phyloP scores from a whole-genome alignment of 2,113 vertebrate species.

The Salminus brasiliensis region DNA sequence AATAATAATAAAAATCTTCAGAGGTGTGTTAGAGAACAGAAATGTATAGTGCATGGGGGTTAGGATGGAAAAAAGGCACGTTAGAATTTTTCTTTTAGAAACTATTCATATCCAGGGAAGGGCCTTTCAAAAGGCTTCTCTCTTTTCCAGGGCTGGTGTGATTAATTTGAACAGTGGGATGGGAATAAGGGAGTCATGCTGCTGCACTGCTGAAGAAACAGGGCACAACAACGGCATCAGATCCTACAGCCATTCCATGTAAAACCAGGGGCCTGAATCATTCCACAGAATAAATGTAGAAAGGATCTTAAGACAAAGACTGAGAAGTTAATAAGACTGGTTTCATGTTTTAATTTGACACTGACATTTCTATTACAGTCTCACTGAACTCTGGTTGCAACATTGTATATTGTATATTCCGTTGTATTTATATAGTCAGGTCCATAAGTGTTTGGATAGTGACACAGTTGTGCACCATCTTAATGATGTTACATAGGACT shows the following conservation, averaged over 20 bases:
- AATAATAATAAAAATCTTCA: slow-evolving; percentile 1
- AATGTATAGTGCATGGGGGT: not conserved
- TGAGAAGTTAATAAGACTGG: too few species aligned
- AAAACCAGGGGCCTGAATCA: not conserved
- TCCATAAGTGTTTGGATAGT: too few species aligned
- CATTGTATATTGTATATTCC: too few species aligned
- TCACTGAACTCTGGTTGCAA: too few species aligned
- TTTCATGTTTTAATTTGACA: too few species aligned
- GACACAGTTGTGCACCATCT: too few species aligned
- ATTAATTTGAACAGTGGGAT: slow-evolving; percentile 5
- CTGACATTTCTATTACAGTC: too few species aligned
- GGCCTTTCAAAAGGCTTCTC: not conserved
- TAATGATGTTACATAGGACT: too few species aligned
- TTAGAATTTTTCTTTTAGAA: not conserved
- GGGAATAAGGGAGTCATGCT: not conserved
- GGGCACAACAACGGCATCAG: not conserved
- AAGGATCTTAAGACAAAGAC: not conserved
- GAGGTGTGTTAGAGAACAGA: not conserved
- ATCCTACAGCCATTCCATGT: not conserved
- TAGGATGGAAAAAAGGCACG: not conserved
- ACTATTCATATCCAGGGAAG: not conserved
- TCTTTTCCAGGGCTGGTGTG: not conserved
- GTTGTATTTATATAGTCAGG: too few species aligned
- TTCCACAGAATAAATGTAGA: not conserved
- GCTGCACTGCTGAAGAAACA: not conserved